Evolutionary conservation across 2,888 invertebrate species (phyloP), one percentile per base, ranked within the genome.

Genomic region (Myopa tessellatipennis): DNA sequence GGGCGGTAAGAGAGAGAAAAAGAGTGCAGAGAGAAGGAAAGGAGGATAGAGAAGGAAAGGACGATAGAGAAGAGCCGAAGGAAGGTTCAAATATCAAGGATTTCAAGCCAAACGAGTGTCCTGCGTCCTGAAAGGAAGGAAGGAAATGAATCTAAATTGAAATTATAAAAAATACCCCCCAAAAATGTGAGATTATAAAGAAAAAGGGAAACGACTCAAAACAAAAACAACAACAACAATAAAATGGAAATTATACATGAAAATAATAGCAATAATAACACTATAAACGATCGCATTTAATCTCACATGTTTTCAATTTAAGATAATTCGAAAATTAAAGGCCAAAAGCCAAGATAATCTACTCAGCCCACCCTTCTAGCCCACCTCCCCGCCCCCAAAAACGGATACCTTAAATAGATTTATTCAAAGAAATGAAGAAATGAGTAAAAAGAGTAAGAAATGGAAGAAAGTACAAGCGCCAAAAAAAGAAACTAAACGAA

Each of bases 321-420:
- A 77, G 82, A 82, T 86, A 86, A 86, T 85, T 83, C 83, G 83
- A 84, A 86, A 86, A 86, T 86, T 86, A 86, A 83, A 86, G 84
- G 82, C 85, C 84, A 78, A 77, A 79, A 67, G 45, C 75, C 76
- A 71, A 68, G 61, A 68, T 80, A 81, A 82, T 79, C 81, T 77
- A 40, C 45, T 50, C 14, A 50, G 55, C n/a, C 4, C 26, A 10
- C n/a, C 18, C 61, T 18, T 6, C 7, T 45, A 45, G 45, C 45
- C 45, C 45, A 26, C 45, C 45, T 8, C 6, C 10, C 7, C 45
- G 10, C 45, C 45, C 45, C 6, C 45, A 1, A 10, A 61, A 61
- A 34, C 4, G 26, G 61, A 61, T 4, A 18, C 60, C 60, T 6
- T 4, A 67, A 36, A 38, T 67, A 38, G 67, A 36, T n/a, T n/a